phyloP scores from a whole-genome alignment of 92 coral and sea anemone species.

The Porites rus region DNA sequence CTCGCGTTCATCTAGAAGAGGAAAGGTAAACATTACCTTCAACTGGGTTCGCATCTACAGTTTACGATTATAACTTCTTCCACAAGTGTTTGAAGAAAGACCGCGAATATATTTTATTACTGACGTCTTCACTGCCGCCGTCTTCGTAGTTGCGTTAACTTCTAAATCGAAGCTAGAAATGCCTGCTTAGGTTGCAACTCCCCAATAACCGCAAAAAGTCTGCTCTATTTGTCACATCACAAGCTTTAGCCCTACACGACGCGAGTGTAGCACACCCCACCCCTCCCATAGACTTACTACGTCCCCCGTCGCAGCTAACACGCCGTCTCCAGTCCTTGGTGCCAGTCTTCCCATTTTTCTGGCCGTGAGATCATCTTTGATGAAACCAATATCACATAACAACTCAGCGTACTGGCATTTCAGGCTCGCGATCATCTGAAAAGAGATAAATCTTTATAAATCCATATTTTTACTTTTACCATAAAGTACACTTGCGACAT shows the following conservation, averaged over 20 bases:
- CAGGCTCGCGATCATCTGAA: slow-evolving; percentile 90
- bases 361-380: slow-evolving; percentile 78
- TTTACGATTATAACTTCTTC: neutral
- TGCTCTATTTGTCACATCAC: no score
- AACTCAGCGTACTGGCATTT: slow-evolving; percentile 88
- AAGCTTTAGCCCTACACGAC: neutral
- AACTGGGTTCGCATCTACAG: neutral
- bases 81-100: neutral
- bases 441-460: neutral
- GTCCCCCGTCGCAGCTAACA: slow-evolving; percentile 76
- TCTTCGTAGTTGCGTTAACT: no score
- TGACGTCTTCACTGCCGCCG: no score
- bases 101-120: no score
- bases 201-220: no score
- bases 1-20: slow-evolving; percentile 65
- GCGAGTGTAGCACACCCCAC: neutral
- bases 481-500: neutral
- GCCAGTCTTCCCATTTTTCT: slow-evolving; percentile 79
- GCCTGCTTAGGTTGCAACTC: no score
- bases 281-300: slow-evolving; percentile 49
- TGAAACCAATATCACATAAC: slow-evolving; percentile 89
- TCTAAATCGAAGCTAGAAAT: no score
- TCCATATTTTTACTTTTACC: no score
- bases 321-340: slow-evolving; percentile 92
- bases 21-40: neutral